Conservation (phyloP, 2,113 vertebrate genomes). For the Piaya cayana region DNA sequence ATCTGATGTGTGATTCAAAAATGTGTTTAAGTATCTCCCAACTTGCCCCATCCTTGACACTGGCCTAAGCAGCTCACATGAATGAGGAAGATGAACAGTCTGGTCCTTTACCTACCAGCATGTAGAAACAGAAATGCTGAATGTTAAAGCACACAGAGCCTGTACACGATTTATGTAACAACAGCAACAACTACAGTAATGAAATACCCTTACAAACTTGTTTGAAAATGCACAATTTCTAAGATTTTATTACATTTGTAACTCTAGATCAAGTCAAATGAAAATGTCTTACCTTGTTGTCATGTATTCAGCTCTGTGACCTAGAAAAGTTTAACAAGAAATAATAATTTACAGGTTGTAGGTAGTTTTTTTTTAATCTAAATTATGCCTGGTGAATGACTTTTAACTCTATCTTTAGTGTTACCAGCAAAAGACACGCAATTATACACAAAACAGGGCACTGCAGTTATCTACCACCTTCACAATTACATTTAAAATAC, state of each 20-base stretch:
- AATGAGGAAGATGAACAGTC: neutral
- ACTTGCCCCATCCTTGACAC: neutral
- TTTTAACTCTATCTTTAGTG: neutral
- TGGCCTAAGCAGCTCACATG: neutral
- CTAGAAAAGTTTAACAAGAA: slow-evolving; percentile 74
- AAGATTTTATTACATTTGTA: neutral
- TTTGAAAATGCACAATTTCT: neutral
- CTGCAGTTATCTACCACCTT: neutral
- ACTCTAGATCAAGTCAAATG: neutral
- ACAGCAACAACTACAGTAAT: neutral
- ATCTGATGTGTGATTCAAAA: neutral
- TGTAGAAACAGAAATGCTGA: neutral
- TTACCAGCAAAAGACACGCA: neutral
- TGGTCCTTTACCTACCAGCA: neutral
- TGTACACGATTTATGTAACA: neutral
- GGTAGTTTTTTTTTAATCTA: neutral
- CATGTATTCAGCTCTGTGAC: slow-evolving; percentile 96
- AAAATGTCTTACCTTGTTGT: slow-evolving; percentile 90
- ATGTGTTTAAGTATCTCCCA: neutral
- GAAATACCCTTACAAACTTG: neutral
- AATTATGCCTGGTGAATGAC: neutral
- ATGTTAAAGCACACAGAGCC: neutral
- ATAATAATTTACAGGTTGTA: neutral
- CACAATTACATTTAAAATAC: neutral
- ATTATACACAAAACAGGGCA: neutral